Percentiles rank a stretch among this genome's conserved stretches.
Evolutionary conservation across 2,113 vertebrate species (phyloP).

Genomic region (Eptatretus burgeri): DNA sequence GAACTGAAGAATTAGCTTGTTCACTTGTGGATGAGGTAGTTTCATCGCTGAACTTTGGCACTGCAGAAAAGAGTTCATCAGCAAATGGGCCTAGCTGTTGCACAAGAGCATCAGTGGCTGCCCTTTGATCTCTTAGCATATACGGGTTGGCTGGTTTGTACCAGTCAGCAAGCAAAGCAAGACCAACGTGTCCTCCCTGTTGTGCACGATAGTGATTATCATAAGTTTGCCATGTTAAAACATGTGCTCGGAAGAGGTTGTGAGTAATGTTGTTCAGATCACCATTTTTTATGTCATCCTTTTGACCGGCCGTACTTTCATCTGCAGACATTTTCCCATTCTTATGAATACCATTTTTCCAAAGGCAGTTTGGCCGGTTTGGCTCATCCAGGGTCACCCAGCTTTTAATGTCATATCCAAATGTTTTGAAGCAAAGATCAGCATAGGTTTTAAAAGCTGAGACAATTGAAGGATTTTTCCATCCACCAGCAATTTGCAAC

Average conservation of each 20-base stretch:
- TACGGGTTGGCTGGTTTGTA: conserved; percentile 58
- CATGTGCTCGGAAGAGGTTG: conserved; percentile 46
- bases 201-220: conserved; percentile 17
- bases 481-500: conserved; percentile 32
- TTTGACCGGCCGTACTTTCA: conserved; percentile 21
- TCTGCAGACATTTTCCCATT: neutral
- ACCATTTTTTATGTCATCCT: conserved; percentile 21
- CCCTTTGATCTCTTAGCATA: conserved; percentile 20
- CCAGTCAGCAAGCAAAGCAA: conserved; percentile 65
- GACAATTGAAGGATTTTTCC: conserved; percentile 34
- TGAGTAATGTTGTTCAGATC: conserved; percentile 34
- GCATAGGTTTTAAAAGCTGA: conserved; percentile 41
- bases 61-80: conserved; percentile 36
- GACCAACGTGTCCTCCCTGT: conserved; percentile 30
- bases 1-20: conserved; percentile 24
- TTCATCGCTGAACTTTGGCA: conserved; percentile 18
- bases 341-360: too few species aligned
- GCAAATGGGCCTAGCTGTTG: conserved; percentile 66
- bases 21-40: conserved; percentile 28
- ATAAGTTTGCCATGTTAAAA: conserved; percentile 40
- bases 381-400: conserved; percentile 94
- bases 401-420: conserved; percentile 36
- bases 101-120: conserved; percentile 38
- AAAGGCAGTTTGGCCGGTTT: conserved; percentile 15
- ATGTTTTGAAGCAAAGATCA: conserved; percentile 38